Evolutionary conservation across 1,140 invertebrate species (phyloP).

Genomic region (Sarcophaga peregrina): DNA sequence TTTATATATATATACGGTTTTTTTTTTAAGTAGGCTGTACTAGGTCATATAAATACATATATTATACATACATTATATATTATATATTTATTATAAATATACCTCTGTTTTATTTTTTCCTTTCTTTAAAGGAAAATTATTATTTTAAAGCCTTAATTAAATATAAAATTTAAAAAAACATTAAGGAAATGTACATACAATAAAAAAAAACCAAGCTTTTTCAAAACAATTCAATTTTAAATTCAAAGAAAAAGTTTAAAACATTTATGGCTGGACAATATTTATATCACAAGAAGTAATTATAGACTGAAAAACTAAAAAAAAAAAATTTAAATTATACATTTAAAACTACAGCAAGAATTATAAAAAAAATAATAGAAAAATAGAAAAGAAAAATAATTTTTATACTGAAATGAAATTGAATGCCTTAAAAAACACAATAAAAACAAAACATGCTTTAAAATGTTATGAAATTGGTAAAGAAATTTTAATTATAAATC

Average conservation of each 20-base stretch:
- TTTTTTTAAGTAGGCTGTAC: slow-evolving; percentile 36
- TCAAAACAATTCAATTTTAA: slow-evolving; percentile 6
- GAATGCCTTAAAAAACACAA: neutral
- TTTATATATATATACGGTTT: slow-evolving; percentile 9
- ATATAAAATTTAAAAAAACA: slow-evolving; percentile 3
- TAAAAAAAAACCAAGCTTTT: neutral
- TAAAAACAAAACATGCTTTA: slow-evolving; percentile 14
- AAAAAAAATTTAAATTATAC: slow-evolving; percentile 6
- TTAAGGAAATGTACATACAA: neutral
- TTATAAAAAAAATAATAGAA: neutral
- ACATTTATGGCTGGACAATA: slow-evolving; percentile 25
- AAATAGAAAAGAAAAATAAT: neutral
- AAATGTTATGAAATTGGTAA: slow-evolving; percentile 1
- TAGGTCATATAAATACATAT: neutral
- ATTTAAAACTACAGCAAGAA: neutral
- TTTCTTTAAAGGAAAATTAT: slow-evolving; percentile 19
- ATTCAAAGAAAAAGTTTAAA: neutral
- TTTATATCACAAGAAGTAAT: slow-evolving; percentile 34
- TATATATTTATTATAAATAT: slow-evolving; percentile 32
- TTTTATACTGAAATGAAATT: neutral
- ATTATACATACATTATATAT: too few species aligned
- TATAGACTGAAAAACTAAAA: slow-evolving; percentile 27
- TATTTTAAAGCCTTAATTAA: neutral
- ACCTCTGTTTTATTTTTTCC: slow-evolving; percentile 21
- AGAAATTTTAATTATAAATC: neutral